Evolutionary conservation across 1,140 invertebrate species (phyloP), one percentile per base, ranked within the genome.

Genomic region (Pseudomyrmex dendroicus): DNA sequence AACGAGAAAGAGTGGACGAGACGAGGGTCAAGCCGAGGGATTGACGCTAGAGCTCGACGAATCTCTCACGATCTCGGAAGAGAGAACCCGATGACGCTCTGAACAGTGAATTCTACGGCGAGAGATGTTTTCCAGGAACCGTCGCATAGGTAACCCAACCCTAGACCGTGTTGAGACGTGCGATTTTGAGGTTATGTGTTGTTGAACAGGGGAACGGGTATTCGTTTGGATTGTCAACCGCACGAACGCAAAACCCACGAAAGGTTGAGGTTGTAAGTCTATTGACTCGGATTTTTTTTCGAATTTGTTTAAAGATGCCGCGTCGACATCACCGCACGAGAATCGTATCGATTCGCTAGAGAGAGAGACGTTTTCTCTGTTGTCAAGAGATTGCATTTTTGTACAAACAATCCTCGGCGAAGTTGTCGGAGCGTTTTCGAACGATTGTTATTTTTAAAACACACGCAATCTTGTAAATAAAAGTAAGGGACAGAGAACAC

Each of bases 171-270:
- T 25, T 17, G 44, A 73, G 52, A 76, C 61, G 25, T 44, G 4
- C 22, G 35, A 7, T 64, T 89, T 90, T 84, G 70, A 91, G 90
- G 90, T 91, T 91, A 91, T 89, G 88, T 90, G 72, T 67, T 15
- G 70, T 57, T 84, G 64, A 87, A 72, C 5, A 68, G 20, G 35
- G 59, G 13, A 77, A 74, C 54, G 20, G 73, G 46, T 74, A 67
- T 73, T 73, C 50, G 17, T 10, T 22, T 72, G 54, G 78, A 54
- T 9, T 13, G 72, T 22, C 74, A 22, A 86, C 2, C 25, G 17
- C 25, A 10, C 20, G 12, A 57, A 52, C 50, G 15, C 20, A 10
- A 59, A 59, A 7, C 17, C 5, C 15, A 7, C 35, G 15, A 54
- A 2, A 63, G 17, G 57, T 54, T 52, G 61, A 22, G 66, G 35